Base-by-base conservation (phyloP, 2,888 invertebrate species). In the Elaeidobius kamerunicus region DNA sequence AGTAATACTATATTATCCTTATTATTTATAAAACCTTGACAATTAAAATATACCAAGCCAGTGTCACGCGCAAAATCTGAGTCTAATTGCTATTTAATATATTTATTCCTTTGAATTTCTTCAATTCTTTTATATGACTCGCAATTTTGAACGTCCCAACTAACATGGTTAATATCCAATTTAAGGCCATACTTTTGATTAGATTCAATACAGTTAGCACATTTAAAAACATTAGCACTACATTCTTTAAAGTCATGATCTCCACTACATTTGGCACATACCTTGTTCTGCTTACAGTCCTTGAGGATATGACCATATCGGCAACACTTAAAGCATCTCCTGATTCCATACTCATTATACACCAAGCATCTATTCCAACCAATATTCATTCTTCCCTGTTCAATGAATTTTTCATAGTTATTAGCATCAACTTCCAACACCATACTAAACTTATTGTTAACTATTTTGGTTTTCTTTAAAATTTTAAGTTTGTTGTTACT, bases 21-120 rank as follows among this genome's bases (percentile, higher is more conserved):
- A 18, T 46, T 46, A 46, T 46, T 46, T 27, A 46, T 41, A 16
- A 5, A 46, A 4, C 46, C 38, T 15, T 46, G 46, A n/a, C n/a
- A n/a, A n/a, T n/a, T n/a, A n/a, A n/a, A n/a, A n/a, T n/a, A n/a
- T n/a, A n/a, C n/a, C n/a, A 46, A 11, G 20, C 39, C 17, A 27
- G 46, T 41, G 18, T 39, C 40, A 19, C 41, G 17, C 11, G 19
- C 7, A 12, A 46, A 11, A 3, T 19, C 17, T 17, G 30, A 5
- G n/a, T 46, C 38, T 40, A 46, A 46, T 46, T 46, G 46, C 46
- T 46, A 46, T 12, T 12, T 9, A n/a, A 34, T n/a, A 34, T 11
- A 34, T 34, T 34, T 34, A 12, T 34, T 34, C 12, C 12, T 34
- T 34, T 12, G 34, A 9, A 34, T 9, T 9, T 9, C 12, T 43